These are phyloP conservation scores for Hedya salicella DNA, from an alignment of 2,888 invertebrate species.

Conservation along the genomic window DNA sequence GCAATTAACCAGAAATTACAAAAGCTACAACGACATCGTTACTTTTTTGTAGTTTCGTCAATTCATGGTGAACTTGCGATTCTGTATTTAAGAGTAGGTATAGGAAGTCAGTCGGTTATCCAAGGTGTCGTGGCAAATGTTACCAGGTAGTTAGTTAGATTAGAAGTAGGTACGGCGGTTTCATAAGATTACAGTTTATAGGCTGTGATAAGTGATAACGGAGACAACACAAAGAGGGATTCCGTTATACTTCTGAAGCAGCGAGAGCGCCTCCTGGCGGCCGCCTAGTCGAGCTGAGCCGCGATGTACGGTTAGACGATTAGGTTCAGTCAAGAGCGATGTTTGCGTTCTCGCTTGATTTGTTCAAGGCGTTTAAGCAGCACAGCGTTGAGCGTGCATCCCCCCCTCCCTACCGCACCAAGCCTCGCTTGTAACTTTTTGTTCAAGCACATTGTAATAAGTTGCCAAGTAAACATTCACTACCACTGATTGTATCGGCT, in stretches of 20 bases:
- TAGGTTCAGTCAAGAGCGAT: neutral
- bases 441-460: conserved; percentile 4
- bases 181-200: too few species aligned
- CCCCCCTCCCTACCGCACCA: neutral
- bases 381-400: too few species aligned
- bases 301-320: conserved; percentile 2
- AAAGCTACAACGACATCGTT: too few species aligned
- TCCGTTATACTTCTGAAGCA: neutral
- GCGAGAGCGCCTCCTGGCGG: neutral
- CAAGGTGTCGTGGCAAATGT: too few species aligned
- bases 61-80: too few species aligned
- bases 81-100: too few species aligned
- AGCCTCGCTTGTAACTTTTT: conserved; percentile 24
- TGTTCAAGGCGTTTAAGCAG: conserved; percentile 2
- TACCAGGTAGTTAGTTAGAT: too few species aligned
- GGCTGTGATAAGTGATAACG: neutral
- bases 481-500: neutral
- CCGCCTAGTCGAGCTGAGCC: neutral
- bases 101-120: neutral
- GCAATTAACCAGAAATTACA: too few species aligned
- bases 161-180: too few species aligned
- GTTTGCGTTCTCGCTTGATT: conserved; percentile 2
- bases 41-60: too few species aligned
- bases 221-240: conserved; percentile 7
- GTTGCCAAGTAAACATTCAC: conserved; percentile 23